Conservation (phyloP, 1,140 invertebrate genomes). For the Littorina saxatilis region DNA sequence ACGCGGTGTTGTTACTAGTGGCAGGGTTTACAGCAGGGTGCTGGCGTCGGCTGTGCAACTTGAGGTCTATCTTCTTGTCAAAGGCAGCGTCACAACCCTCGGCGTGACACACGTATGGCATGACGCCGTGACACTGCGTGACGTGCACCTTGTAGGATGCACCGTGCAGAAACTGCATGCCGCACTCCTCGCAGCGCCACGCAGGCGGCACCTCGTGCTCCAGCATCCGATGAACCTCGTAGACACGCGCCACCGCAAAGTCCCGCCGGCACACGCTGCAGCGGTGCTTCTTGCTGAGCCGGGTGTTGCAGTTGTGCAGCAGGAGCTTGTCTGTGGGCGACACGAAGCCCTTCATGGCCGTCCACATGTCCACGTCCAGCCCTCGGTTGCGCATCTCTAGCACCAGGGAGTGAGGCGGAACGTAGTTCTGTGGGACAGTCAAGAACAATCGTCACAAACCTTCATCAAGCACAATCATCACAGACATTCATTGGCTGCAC, state of each 20-base stretch:
- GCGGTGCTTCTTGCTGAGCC: not conserved
- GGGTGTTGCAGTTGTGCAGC: not conserved
- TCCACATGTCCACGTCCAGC: not conserved
- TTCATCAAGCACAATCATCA: no score
- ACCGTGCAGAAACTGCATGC: slow-evolving; percentile 13
- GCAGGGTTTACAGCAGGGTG: no score
- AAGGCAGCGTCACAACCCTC: not conserved
- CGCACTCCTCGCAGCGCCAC: slow-evolving; percentile 13
- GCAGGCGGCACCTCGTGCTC: slow-evolving; percentile 9
- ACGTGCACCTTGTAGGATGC: not conserved
- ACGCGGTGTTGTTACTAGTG: not conserved
- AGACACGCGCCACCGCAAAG: slow-evolving; percentile 16
- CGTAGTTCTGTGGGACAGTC: no score
- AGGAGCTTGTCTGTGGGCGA: not conserved
- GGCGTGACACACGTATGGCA: not conserved
- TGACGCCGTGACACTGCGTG: not conserved
- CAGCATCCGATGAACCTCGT: slow-evolving; percentile 23
- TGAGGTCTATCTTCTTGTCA: not conserved
- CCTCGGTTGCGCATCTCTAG: no score
- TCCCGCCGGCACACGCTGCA: not conserved
- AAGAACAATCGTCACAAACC: no score
- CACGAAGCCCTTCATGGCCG: slow-evolving; percentile 9
- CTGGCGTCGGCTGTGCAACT: not conserved
- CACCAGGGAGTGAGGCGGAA: no score
- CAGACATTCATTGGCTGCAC: no score